Base-by-base conservation (phyloP, 2,888 invertebrate genomes). In the Drosophila gaucha region DNA sequence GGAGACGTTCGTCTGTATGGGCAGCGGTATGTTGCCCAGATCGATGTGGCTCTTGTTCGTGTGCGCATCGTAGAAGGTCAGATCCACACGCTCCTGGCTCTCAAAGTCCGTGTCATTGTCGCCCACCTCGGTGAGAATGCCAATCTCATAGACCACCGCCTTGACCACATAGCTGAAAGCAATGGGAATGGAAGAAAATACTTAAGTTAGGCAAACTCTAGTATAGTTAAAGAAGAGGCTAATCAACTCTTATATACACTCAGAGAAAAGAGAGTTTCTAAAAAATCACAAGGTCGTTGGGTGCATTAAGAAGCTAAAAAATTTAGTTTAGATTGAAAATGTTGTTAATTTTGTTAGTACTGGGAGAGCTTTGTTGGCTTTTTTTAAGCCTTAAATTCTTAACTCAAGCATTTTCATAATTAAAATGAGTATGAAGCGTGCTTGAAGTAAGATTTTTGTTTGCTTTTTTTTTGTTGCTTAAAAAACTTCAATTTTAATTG, bases 111-210 rank as follows among this genome's bases (percentile, higher is more conserved):
- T 91, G 9, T 91, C 91, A 18, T 92, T 92, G 38, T 92, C 92
- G 64, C 91, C 92, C 30, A 92, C 92, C 65, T 94, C 93, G 3
- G 94, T 93, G 28, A 94, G 89, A 70, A 94, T 93, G 57, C 94
- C 94, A 73, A 94, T 92, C 91, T 94, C 94, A 73, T 94, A 94
- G 33, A 94, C 93, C 5, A 94, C 91, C 0, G 93, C 93, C 78
- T 92, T 93, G 57, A 94, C 93, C 12, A 94, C 92, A 68, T 93
- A 94, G 67, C 94, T 94, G 65, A 31, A 18, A 3, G 6, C 1
- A 1, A 1, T 12, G 9, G 9, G 24, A 8, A 14, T n/a, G 6
- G n/a, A n/a, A n/a, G n/a, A n/a, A n/a, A n/a, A n/a, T n/a, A n/a
- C n/a, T n/a, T n/a, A 3, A 18, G 12, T 44, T 16, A 43, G 6